phyloP scores from a whole-genome alignment of 2,113 vertebrate species.

The Zosterops lateralis region DNA sequence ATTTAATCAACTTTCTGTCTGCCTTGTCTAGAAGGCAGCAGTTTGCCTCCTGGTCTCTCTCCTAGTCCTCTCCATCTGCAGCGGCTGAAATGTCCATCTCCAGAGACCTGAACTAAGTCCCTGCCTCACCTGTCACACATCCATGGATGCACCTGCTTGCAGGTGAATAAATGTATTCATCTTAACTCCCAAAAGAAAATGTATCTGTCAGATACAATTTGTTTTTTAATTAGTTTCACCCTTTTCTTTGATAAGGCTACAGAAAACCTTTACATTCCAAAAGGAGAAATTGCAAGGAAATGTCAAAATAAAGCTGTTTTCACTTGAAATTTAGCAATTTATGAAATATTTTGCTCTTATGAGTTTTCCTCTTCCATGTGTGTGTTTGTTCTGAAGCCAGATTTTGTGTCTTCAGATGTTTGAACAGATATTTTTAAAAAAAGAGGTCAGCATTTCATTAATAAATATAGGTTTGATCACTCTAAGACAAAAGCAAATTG shows the following conservation, averaged over 20 bases:
- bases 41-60: neutral
- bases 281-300: neutral
- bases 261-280: neutral
- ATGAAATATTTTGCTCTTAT: neutral
- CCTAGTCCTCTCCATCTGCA: neutral
- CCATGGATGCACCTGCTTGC: neutral
- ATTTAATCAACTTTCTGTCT: neutral
- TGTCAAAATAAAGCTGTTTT: conserved; percentile 37
- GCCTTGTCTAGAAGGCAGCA: neutral
- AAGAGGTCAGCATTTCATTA: neutral
- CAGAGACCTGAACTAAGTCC: neutral
- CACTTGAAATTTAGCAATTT: neutral
- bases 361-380: neutral
- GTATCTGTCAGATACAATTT: neutral
- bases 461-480: neutral
- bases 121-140: neutral
- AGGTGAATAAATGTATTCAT: neutral
- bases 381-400: neutral
- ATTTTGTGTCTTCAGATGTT: neutral
- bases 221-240: neutral
- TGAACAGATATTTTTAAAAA: neutral
- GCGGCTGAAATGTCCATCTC: rapidly evolving
- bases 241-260: neutral
- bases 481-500: neutral
- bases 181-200: neutral